Conservation (phyloP, 2,113 vertebrate genomes). For the Acinonyx jubatus region DNA sequence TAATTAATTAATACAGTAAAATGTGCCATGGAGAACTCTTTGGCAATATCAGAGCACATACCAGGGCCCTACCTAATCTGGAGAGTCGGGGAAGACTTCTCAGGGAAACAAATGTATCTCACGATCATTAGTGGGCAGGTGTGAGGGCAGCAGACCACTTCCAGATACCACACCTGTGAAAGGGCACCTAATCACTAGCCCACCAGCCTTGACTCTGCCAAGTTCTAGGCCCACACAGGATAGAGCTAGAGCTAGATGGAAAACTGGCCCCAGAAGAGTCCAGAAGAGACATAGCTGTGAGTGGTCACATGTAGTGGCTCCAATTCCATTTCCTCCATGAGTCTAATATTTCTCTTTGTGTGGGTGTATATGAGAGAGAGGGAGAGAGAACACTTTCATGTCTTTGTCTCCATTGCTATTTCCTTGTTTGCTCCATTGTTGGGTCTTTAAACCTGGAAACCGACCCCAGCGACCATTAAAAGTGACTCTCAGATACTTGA, state of each 20-base stretch:
- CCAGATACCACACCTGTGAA: not conserved
- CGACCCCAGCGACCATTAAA: not conserved
- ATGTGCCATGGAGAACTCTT: not conserved
- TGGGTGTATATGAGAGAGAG: not conserved
- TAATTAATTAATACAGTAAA: not conserved
- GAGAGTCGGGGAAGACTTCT: not conserved
- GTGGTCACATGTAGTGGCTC: not conserved
- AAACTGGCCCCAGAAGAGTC: not conserved
- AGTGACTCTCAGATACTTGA: not conserved
- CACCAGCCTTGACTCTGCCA: not conserved
- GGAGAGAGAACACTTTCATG: not conserved
- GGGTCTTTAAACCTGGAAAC: not conserved
- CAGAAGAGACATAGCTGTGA: not conserved
- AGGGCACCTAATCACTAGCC: not conserved
- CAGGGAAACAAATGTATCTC: not conserved
- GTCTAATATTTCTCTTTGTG: not conserved
- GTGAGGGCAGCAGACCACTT: not conserved
- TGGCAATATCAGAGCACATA: not conserved
- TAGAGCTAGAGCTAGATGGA: not conserved
- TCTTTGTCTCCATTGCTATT: not conserved
- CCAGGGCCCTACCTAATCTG: not conserved
- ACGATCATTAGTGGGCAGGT: not conserved
- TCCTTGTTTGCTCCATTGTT: not conserved
- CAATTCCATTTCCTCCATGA: not conserved
- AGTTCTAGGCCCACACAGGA: not conserved